Evolutionary conservation across 1,140 invertebrate genomes (phyloP).

Genomic region (Aculops lycopersici): DNA sequence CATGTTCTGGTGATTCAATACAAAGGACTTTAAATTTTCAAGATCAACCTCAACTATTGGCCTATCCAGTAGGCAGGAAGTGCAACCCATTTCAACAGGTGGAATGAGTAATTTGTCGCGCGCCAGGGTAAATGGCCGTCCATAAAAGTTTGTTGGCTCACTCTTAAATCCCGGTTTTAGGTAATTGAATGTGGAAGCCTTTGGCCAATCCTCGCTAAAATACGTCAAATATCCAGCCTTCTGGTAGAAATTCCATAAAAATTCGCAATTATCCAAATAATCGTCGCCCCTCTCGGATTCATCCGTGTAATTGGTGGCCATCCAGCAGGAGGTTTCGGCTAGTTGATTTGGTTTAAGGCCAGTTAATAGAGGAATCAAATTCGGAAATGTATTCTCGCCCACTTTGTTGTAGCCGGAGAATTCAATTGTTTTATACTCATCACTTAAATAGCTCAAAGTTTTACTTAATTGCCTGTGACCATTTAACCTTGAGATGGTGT

Average conservation of each 20-base stretch:
- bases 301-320: conserved; percentile 4
- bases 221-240: conserved; percentile 35
- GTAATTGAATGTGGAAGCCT: conserved; percentile 46
- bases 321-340: conserved; percentile 1
- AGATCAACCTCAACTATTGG: background rate
- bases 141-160: conserved; percentile 46
- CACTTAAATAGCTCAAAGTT: conserved; percentile 17
- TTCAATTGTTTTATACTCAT: conserved; percentile 15
- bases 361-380: conserved; percentile 16
- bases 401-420: conserved; percentile 16
- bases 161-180: conserved; percentile 36
- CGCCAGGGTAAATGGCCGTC: conserved; percentile 27
- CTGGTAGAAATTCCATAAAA: conserved; percentile 17
- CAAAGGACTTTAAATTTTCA: background rate
- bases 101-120: conserved; percentile 6
- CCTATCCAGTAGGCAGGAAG: no score
- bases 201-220: conserved; percentile 37
- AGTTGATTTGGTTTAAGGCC: conserved; percentile 9
- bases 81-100: conserved; percentile 6
- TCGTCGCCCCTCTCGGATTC: conserved; percentile 3
- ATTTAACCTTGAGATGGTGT: conserved; percentile 24
- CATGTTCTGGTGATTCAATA: conserved; percentile 3
- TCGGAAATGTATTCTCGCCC: conserved; percentile 19
- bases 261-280: conserved; percentile 8
- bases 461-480: conserved; percentile 22